Evolutionary conservation across 2,888 invertebrate genomes (phyloP).

Genomic region (Coenonympha glycerion): DNA sequence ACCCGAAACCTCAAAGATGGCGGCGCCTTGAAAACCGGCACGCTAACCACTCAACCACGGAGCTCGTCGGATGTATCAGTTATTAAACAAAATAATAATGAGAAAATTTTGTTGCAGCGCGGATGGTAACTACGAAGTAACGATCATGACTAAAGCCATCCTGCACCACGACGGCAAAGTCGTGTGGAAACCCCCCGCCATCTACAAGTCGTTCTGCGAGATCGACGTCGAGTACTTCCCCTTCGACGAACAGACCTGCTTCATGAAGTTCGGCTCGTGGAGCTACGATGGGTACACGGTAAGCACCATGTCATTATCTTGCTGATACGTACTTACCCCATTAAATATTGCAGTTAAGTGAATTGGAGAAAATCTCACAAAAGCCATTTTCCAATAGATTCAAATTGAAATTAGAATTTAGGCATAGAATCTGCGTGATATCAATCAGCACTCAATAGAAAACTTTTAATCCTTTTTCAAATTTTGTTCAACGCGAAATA

Average conservation of each 20-base stretch:
- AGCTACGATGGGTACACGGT: constrained; percentile 97
- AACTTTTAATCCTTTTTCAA: background rate
- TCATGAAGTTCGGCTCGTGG: constrained; percentile 97
- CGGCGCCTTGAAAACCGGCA: too few species aligned
- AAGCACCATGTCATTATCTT: constrained; percentile 19
- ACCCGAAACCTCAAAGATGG: too few species aligned
- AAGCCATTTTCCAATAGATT: too few species aligned
- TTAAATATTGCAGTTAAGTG: too few species aligned
- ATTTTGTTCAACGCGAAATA: background rate
- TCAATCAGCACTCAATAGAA: background rate
- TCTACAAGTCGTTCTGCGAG: constrained; percentile 98
- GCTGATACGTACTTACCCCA: too few species aligned
- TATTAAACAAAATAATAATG: too few species aligned
- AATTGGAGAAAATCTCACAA: too few species aligned
- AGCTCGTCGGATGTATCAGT: too few species aligned
- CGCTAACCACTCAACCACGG: too few species aligned
- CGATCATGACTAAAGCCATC: constrained; percentile 98
- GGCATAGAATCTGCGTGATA: background rate
- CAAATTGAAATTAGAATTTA: too few species aligned
- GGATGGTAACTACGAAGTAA: constrained; percentile 98
- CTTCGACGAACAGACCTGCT: constrained; percentile 95
- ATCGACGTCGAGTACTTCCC: constrained; percentile 97
- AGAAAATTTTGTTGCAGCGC: constrained; percentile 82
- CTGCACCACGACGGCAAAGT: constrained; percentile 95
- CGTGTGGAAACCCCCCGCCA: constrained; percentile 98